phyloP scores from a whole-genome alignment of 2,888 invertebrate species.

The Apamea epomidion region DNA sequence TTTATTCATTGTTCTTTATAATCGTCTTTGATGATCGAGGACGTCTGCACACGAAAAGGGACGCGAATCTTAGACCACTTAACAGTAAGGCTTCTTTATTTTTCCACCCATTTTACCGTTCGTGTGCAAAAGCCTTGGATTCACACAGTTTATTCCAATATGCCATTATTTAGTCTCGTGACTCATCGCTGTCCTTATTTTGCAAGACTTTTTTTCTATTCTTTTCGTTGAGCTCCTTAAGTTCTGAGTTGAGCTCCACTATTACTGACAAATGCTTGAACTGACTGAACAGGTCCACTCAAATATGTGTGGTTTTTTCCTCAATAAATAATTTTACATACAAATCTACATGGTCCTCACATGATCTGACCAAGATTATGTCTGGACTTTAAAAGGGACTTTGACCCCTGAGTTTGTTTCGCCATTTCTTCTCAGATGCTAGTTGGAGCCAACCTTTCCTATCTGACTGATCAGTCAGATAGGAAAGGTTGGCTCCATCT shows the following conservation, averaged over 20 bases:
- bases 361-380: neutral
- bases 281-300: too few species aligned
- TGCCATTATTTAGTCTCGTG: neutral
- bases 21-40: conserved; percentile 5
- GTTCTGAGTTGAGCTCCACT: neutral
- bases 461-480: neutral
- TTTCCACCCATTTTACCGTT: neutral
- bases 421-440: neutral
- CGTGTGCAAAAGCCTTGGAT: neutral
- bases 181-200: neutral
- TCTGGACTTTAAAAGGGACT: neutral
- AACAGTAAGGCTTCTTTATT: neutral
- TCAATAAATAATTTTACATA: neutral
- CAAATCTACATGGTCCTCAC: too few species aligned
- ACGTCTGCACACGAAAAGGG: conserved; percentile 5
- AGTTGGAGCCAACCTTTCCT: too few species aligned
- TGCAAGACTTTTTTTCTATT: neutral
- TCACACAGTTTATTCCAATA: neutral
- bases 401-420: neutral
- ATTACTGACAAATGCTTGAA: neutral
- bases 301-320: neutral
- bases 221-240: neutral
- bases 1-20: too few species aligned
- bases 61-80: neutral
- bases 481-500: neutral